A percentile compares a stretch with the other conserved stretches of the same genome.
These are phyloP conservation scores for Hirtodrosophila trivittata DNA, from an alignment of 2,888 invertebrate genomes.

Conservation along the genomic window DNA sequence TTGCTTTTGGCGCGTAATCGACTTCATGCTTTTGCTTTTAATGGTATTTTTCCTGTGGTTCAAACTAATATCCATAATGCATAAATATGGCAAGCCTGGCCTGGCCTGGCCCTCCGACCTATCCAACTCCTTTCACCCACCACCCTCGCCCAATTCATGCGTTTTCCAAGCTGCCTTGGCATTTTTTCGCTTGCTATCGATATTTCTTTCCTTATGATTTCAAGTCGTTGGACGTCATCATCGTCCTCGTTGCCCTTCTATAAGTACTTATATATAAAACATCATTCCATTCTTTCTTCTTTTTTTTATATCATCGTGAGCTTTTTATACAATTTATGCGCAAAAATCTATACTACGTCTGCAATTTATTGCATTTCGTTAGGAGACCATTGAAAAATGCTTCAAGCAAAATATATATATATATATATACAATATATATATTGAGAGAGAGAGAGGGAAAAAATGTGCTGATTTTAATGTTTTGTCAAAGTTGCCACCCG, in stretches of 20 bases:
- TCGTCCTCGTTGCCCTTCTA: conserved; percentile 27
- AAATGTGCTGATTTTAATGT: conserved; percentile 77
- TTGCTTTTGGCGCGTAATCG: conserved; percentile 79
- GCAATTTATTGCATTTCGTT: conserved; percentile 76
- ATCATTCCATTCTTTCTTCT: conserved; percentile 46
- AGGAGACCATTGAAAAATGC: conserved; percentile 71
- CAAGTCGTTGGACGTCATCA: conserved; percentile 50
- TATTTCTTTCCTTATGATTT: conserved; percentile 48
- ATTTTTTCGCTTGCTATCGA: conserved; percentile 66
- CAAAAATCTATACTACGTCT: conserved; percentile 76
- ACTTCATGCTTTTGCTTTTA: conserved; percentile 80
- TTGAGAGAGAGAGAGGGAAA: conserved; percentile 11
- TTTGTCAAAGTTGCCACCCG: conserved; percentile 65
- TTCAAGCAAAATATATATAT: too few species aligned
- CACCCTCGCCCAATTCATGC: conserved; percentile 37
- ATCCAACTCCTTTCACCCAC: conserved; percentile 32
- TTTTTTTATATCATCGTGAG: conserved; percentile 49
- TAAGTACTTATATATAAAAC: conserved; percentile 28
- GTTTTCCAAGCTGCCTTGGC: conserved; percentile 64
- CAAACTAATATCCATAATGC: conserved; percentile 80
- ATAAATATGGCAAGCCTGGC: conserved; percentile 70
- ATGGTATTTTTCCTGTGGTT: conserved; percentile 81
- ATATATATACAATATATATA: too few species aligned
- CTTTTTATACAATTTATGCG: conserved; percentile 74
- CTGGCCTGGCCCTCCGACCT: conserved; percentile 65